Evolutionary conservation across 2,888 invertebrate species (phyloP), one percentile per base, ranked within the genome.

Genomic region (Automeris io): DNA sequence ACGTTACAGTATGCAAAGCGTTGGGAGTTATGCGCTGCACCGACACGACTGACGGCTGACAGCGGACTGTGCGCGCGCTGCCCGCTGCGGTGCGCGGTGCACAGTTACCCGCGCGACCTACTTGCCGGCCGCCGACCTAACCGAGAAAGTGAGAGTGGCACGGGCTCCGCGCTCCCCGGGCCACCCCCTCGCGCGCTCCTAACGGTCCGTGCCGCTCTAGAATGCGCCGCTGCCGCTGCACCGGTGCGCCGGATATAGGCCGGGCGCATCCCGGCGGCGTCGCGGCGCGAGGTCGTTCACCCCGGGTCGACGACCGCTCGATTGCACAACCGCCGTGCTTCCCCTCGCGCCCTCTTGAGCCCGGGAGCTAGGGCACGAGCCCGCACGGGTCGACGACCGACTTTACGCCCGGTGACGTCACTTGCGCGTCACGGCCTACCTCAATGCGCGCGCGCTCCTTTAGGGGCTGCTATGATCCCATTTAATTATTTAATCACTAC

Each of bases 71-170:
- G 88, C 88, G 88, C 75, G 77, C 76, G 74, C 71, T 88, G 88
- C 75, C 76, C 76, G 74, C 71, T 70, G 74, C 74, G 81, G 72
- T 69, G 75, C 68, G 75, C 79, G 79, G 88, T 88, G 82, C 88
- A 85, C 88, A 88, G 89, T 89, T 89, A 91, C 90, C 75, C 76
- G 90, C 90, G 88, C 91, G 92, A 91, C 92, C 92, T 90, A 92
- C 88, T 92, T 92, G 87, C 88, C 90, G 92, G 91, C 89, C 91
- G 90, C 91, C 91, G 90, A 90, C 91, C 89, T 85, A 88, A 63
- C 78, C 86, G 85, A 83, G 87, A 87, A 87, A 87, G 87, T 87
- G 87, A 87, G 87, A 87, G 87, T 87, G 82, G 75, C 74, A 74
- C 75, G 70, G 67, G 59, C 65, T 73, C 76, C 81, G 59, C 65